Evolutionary conservation across 2,888 invertebrate species (phyloP).

Genomic region (Lasioglossum pauxillum): DNA sequence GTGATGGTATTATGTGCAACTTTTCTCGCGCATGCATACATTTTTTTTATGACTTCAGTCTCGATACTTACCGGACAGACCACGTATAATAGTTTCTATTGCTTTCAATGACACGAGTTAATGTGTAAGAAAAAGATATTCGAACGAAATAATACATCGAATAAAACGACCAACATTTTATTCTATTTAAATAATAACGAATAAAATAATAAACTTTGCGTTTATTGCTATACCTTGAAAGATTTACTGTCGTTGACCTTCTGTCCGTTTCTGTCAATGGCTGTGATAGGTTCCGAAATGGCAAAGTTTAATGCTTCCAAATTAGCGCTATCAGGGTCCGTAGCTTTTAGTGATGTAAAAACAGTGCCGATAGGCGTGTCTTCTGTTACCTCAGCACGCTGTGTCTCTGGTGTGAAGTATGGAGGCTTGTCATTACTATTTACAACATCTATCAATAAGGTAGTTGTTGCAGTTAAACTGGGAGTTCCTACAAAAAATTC

Average conservation of each 20-base stretch:
- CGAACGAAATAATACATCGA: not conserved
- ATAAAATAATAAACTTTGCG: not conserved
- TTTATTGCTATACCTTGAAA: constrained; percentile 78
- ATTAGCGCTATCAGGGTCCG: constrained; percentile 92
- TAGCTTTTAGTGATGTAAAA: constrained; percentile 90
- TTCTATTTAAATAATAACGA: not conserved
- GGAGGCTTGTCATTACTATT: constrained; percentile 96
- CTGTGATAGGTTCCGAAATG: constrained; percentile 90
- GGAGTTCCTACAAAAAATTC: constrained; percentile 88
- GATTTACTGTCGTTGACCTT: constrained; percentile 86
- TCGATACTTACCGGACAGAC: too few species aligned
- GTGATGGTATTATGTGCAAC: too few species aligned
- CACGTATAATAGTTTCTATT: too few species aligned
- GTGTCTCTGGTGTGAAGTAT: constrained; percentile 91
- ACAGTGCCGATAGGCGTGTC: constrained; percentile 90
- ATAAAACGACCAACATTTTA: not conserved
- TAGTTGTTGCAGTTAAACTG: constrained; percentile 92
- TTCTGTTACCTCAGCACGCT: constrained; percentile 92
- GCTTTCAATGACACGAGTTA: too few species aligned
- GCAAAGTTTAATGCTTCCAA: constrained; percentile 89
- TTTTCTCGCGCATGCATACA: too few species aligned
- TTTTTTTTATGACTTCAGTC: too few species aligned
- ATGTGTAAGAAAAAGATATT: not conserved
- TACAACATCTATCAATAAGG: constrained; percentile 91
- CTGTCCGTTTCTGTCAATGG: constrained; percentile 93